phyloP scores from a whole-genome alignment of 2,797 vertebrate genomes.

The Manis javanica region DNA sequence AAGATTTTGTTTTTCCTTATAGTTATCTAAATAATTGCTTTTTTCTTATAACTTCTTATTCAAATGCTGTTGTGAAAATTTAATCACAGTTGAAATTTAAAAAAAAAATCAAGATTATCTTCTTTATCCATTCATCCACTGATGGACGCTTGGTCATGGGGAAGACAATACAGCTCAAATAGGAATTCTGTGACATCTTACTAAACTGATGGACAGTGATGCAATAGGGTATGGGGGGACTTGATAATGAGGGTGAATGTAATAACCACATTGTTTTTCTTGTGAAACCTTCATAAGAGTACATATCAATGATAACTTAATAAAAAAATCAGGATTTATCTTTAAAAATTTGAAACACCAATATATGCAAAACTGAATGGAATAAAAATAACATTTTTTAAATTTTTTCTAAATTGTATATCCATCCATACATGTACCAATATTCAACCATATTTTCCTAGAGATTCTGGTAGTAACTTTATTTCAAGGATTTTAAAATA shows the following conservation, averaged over 20 bases:
- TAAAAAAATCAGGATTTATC: neutral
- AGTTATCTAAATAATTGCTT: neutral
- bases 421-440: no score
- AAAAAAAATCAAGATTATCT: neutral
- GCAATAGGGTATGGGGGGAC: no score
- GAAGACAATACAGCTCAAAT: no score
- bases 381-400: neutral
- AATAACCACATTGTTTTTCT: no score
- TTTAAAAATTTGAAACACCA: neutral
- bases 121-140: no score
- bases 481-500: constrained; percentile 68
- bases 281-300: no score
- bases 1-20: constrained; percentile 21
- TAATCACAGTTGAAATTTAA: neutral
- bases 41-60: neutral
- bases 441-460: neutral
- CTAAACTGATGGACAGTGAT: no score
- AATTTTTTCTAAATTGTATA: neutral
- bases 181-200: no score
- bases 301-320: no score
- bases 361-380: neutral
- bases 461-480: neutral
- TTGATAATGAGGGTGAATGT: no score
- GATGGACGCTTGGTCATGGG: no score
- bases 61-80: neutral